phyloP scores from a whole-genome alignment of 2,113 vertebrate genomes.

The Lepisosteus oculatus region DNA sequence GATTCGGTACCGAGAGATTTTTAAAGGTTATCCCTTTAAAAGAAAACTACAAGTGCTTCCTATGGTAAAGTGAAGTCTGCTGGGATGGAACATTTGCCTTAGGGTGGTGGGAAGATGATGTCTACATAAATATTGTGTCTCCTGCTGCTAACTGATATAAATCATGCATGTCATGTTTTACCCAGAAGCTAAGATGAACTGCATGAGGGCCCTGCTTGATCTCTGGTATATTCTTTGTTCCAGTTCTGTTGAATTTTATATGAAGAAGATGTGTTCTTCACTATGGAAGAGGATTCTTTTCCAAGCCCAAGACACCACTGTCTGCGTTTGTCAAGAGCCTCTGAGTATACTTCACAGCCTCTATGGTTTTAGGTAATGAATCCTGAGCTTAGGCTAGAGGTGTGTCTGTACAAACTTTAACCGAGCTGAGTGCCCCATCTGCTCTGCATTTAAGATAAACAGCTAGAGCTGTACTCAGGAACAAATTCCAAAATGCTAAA shows the following conservation, averaged over 20 bases:
- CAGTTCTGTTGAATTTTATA: slow-evolving; percentile 8
- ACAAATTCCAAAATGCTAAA: neutral
- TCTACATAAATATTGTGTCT: slow-evolving; percentile 17
- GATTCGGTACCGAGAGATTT: too few relatives aligned
- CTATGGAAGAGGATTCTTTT: neutral
- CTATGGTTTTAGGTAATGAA: neutral
- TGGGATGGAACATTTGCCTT: slow-evolving; percentile 6
- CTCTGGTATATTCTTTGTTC: slow-evolving; percentile 9
- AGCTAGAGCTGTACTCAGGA: neutral
- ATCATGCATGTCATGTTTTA: slow-evolving; percentile 18
- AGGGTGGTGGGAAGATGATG: slow-evolving; percentile 10
- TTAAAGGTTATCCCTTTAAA: slow-evolving; percentile 5
- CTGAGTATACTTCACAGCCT: neutral
- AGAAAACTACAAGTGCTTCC: neutral
- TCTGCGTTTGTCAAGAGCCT: neutral
- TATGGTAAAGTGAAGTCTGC: neutral
- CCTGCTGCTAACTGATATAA: slow-evolving; percentile 19
- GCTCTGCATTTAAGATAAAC: too few relatives aligned
- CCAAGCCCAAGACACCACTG: neutral
- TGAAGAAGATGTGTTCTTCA: neutral
- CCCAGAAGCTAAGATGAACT: slow-evolving; percentile 7
- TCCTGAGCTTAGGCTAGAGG: neutral
- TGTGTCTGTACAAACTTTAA: neutral
- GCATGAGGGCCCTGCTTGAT: neutral
- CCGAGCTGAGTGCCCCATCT: too few relatives aligned